Evolutionary conservation across 1,140 invertebrate genomes (phyloP).

Genomic region (Drosophila seguyi): DNA sequence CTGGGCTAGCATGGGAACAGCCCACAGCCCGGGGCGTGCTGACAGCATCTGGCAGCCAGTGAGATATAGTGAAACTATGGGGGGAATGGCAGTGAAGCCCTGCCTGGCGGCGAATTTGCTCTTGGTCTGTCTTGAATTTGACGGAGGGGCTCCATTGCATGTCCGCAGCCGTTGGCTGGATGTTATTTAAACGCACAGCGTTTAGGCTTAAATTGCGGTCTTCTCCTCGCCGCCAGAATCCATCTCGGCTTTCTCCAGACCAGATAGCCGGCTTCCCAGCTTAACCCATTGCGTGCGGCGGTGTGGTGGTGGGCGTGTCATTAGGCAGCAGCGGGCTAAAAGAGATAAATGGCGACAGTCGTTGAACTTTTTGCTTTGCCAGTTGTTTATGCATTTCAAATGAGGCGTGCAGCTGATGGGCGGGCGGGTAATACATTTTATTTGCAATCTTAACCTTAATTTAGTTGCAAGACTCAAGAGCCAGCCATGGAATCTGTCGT

Average conservation of each 20-base stretch:
- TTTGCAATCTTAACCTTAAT: constrained; percentile 83
- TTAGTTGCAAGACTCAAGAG: constrained; percentile 74
- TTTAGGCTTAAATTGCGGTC: constrained; percentile 81
- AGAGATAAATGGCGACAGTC: constrained; percentile 81
- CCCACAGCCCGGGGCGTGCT: constrained; percentile 69
- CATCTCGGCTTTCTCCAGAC: neutral
- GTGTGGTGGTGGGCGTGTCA: constrained; percentile 67
- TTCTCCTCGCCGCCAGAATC: constrained; percentile 39
- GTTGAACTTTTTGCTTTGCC: constrained; percentile 80
- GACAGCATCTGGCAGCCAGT: constrained; percentile 60
- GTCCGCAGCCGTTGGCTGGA: constrained; percentile 57
- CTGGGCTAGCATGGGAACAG: constrained; percentile 20
- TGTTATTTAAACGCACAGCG: constrained; percentile 77
- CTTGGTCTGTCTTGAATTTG: constrained; percentile 70
- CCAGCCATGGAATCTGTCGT: constrained; percentile 66
- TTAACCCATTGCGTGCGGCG: constrained; percentile 31
- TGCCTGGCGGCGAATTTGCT: constrained; percentile 63
- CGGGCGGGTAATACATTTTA: constrained; percentile 74
- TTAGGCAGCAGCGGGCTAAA: constrained; percentile 74
- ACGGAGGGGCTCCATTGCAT: constrained; percentile 58
- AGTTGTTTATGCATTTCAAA: constrained; percentile 83
- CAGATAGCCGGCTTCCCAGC: neutral
- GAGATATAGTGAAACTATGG: constrained; percentile 9
- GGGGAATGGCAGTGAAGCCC: neutral
- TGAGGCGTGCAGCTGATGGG: constrained; percentile 49